Evolutionary conservation across 2,797 vertebrate genomes (phyloP).

Genomic region (Nasua narica): DNA sequence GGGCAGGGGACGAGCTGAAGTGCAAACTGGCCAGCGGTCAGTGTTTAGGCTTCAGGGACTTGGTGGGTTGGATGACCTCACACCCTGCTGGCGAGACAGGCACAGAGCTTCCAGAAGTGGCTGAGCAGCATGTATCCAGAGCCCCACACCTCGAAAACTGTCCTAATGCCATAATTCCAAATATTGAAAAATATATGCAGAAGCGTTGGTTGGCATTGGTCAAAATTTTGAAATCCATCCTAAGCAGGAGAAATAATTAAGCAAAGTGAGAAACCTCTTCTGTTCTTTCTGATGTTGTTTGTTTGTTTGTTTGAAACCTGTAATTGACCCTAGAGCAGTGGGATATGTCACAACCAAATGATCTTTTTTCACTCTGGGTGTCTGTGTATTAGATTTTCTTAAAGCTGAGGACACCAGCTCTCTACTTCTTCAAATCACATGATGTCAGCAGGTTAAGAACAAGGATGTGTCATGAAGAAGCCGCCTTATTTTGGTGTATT

Average conservation of each 20-base stretch:
- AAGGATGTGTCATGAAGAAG: rapidly evolving
- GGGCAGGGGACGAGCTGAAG: neutral
- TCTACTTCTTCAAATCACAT: neutral
- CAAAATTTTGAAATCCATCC: neutral
- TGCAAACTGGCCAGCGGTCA: too few relatives aligned
- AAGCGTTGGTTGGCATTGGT: neutral
- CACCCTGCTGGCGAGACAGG: rapidly evolving
- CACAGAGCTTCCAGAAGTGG: rapidly evolving
- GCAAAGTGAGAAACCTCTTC: neutral
- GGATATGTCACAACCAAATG: neutral
- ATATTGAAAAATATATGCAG: neutral
- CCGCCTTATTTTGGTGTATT: rapidly evolving
- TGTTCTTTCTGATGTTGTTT: neutral
- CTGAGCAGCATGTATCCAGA: rapidly evolving
- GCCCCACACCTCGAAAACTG: neutral
- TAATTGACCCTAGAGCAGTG: neutral
- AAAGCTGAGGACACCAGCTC: rapidly evolving
- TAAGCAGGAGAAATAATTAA: neutral
- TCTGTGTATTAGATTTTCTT: neutral
- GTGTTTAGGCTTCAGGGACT: rapidly evolving
- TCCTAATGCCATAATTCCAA: neutral
- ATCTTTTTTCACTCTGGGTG: too few relatives aligned
- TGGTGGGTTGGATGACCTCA: rapidly evolving
- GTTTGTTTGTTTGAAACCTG: neutral
- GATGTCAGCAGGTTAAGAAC: neutral